A percentile compares a stretch with the other conserved stretches of the same genome.
phyloP scores from a whole-genome alignment of 2,113 vertebrate species.

The Bambusicola thoracicus region DNA sequence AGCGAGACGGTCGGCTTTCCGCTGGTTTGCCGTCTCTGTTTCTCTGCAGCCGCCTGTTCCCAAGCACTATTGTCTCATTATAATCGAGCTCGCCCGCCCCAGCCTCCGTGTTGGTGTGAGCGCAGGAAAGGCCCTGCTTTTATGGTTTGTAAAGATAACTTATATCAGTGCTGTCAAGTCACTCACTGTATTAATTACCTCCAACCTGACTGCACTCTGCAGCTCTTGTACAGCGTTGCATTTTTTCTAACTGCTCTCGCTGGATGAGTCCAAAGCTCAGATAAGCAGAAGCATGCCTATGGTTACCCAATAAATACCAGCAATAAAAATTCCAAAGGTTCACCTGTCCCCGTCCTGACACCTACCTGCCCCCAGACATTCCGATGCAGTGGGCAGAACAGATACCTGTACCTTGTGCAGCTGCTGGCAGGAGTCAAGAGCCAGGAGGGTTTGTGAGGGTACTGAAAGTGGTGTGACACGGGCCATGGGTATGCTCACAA shows the following conservation, averaged over 20 bases:
- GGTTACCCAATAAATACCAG: background rate
- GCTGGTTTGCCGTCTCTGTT: background rate
- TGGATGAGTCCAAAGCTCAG: background rate
- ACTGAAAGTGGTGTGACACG: background rate
- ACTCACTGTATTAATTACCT: background rate
- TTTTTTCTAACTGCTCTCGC: background rate
- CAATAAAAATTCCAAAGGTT: background rate
- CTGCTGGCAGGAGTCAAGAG: background rate
- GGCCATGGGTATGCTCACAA: background rate
- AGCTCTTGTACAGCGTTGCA: background rate
- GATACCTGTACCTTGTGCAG: background rate
- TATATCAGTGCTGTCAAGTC: background rate
- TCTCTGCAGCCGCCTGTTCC: background rate
- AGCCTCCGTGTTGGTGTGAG: background rate
- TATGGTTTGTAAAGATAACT: background rate
- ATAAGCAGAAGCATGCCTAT: background rate
- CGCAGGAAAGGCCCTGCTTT: background rate
- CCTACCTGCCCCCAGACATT: background rate
- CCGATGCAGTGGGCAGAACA: background rate
- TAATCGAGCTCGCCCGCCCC: background rate
- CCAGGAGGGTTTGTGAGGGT: background rate
- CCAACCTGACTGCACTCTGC: fast-evolving
- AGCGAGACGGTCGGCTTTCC: background rate
- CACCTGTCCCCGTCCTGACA: background rate
- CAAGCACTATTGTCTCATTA: background rate